phyloP scores from a whole-genome alignment of 2,797 vertebrate genomes.

The Todus mexicanus region DNA sequence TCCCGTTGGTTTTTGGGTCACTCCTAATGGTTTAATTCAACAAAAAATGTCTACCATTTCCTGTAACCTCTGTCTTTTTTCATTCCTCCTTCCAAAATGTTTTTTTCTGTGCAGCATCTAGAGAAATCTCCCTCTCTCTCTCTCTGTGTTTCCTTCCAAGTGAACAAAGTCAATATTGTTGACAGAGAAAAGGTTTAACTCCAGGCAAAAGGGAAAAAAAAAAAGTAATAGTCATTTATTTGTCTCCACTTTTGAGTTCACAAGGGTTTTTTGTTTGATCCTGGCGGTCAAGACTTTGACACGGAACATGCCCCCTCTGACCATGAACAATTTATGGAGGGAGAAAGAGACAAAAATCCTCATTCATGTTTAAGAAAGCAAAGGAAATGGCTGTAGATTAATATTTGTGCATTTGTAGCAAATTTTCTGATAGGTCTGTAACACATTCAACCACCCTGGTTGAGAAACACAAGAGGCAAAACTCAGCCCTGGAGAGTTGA shows the following conservation, averaged over 20 bases:
- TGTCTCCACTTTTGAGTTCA: slow-evolving; percentile 78
- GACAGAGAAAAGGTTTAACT: slow-evolving; percentile 83
- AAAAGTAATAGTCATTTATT: slow-evolving; percentile 78
- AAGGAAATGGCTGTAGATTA: slow-evolving; percentile 79
- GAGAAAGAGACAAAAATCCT: slow-evolving; percentile 80
- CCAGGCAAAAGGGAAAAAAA: slow-evolving; percentile 58
- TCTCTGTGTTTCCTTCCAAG: slow-evolving; percentile 74
- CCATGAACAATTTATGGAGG: slow-evolving; percentile 84
- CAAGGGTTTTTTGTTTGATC: slow-evolving; percentile 81
- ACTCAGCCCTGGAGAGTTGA: slow-evolving; percentile 69
- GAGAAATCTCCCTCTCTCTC: slow-evolving; percentile 69
- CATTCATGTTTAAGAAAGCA: slow-evolving; percentile 77
- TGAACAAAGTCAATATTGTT: slow-evolving; percentile 87
- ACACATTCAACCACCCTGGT: slow-evolving; percentile 73
- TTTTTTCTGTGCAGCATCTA: slow-evolving; percentile 78
- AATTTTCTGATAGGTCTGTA: slow-evolving; percentile 67
- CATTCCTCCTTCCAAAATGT: slow-evolving; percentile 86
- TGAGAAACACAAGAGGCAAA: slow-evolving; percentile 71
- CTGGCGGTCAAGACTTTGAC: slow-evolving; percentile 80
- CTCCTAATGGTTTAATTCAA: slow-evolving; percentile 97
- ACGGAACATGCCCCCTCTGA: slow-evolving; percentile 85
- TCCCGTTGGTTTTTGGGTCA: slow-evolving; percentile 85
- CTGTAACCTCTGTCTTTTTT: slow-evolving; percentile 94
- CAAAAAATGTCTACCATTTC: slow-evolving; percentile 94
- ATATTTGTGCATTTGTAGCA: slow-evolving; percentile 73